A percentile compares a stretch with the other conserved stretches of the same genome.
Conservation (phyloP, 2,797 vertebrate genomes). For the Rhabdomys pumilio region DNA sequence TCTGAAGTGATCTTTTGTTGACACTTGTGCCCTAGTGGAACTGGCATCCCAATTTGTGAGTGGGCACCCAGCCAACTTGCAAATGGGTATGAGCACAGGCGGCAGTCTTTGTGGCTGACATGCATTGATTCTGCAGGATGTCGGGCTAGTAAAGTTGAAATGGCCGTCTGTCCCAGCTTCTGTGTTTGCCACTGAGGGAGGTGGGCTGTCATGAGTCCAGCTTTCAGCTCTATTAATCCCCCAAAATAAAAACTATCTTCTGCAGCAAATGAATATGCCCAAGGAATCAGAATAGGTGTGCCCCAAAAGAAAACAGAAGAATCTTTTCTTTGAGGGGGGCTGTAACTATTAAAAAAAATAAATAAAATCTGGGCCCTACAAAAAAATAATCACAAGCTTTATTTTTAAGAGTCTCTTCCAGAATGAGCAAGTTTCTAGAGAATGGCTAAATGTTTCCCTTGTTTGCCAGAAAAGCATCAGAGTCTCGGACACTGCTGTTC, state of each 20-base stretch:
- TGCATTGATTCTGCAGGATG: slow-evolving; percentile 69
- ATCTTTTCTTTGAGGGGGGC: slow-evolving; percentile 30
- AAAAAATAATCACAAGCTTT: slow-evolving; percentile 10
- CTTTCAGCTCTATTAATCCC: slow-evolving; percentile 76
- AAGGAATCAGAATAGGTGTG: slow-evolving; percentile 58
- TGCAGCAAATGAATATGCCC: slow-evolving; percentile 71
- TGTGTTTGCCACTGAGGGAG: slow-evolving; percentile 68
- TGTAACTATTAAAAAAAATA: slow-evolving; percentile 23
- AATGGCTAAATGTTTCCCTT: slow-evolving; percentile 22
- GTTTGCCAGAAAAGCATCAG: slow-evolving; percentile 49
- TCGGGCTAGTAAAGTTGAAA: slow-evolving; percentile 82
- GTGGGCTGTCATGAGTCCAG: slow-evolving; percentile 57
- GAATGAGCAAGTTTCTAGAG: slow-evolving; percentile 65
- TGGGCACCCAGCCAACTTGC: slow-evolving; percentile 76
- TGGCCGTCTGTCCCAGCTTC: slow-evolving; percentile 70
- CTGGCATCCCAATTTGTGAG: slow-evolving; percentile 78
- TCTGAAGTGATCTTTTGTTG: slow-evolving; percentile 77
- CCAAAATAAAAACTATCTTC: slow-evolving; percentile 83
- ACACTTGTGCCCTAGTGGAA: slow-evolving; percentile 79
- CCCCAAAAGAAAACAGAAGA: slow-evolving; percentile 33
- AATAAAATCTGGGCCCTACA: neutral
- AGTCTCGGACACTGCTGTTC: slow-evolving; percentile 10
- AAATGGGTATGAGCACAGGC: slow-evolving; percentile 65
- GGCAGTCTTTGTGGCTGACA: slow-evolving; percentile 35
- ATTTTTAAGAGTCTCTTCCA: slow-evolving; percentile 42